Conservation (phyloP, 2,888 invertebrate species). For the Eurois occulta region DNA sequence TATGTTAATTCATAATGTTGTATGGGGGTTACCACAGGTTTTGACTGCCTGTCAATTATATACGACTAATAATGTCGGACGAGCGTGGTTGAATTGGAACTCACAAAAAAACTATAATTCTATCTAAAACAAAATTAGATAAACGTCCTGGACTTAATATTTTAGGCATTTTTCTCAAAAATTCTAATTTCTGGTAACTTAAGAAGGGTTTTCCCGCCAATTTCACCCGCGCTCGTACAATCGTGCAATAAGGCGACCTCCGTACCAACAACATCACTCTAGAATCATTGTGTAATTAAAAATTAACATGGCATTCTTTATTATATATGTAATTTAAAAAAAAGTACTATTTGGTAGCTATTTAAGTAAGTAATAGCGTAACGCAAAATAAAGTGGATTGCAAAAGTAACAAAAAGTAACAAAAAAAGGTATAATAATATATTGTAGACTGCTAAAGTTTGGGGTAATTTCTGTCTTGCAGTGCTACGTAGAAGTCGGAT, state of each 20-base stretch:
- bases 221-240: conserved; percentile 46
- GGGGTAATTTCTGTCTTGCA: conserved; percentile 54
- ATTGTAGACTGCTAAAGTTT: conserved; percentile 78
- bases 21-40: conserved; percentile 72
- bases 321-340: conserved; percentile 83
- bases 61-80: conserved; percentile 47
- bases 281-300: conserved; percentile 81
- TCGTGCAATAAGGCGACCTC: conserved; percentile 65
- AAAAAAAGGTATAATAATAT: conserved; percentile 72
- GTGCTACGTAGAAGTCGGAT: conserved; percentile 64
- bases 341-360: conserved; percentile 86
- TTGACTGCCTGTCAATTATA: conserved; percentile 58
- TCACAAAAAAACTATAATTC: neutral
- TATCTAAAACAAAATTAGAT: neutral
- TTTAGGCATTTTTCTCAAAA: neutral
- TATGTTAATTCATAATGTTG: conserved; percentile 73
- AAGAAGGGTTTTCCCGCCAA: conserved; percentile 3
- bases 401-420: conserved; percentile 76
- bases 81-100: conserved; percentile 52
- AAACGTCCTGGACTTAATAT: neutral
- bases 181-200: neutral
- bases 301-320: conserved; percentile 84
- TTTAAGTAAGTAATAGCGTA: conserved; percentile 85
- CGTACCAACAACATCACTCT: conserved; percentile 51
- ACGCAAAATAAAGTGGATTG: conserved; percentile 73